These are phyloP conservation scores for Actenoides lindsayi DNA, from an alignment of 2,113 vertebrate genomes.

Conservation along the genomic window DNA sequence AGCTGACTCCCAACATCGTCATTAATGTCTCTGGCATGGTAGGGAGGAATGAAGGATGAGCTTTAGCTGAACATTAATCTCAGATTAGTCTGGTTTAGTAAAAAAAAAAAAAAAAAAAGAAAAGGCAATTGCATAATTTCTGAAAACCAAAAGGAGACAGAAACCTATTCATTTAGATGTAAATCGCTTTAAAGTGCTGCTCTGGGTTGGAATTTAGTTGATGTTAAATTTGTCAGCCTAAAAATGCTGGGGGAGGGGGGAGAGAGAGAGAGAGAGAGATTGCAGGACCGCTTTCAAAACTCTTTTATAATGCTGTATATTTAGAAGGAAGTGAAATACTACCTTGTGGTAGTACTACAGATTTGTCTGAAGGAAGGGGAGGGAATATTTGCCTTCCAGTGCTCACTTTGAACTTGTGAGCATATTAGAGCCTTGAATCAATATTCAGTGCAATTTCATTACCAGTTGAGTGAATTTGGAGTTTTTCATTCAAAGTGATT, in stretches of 20 bases:
- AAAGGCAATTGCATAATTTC: conserved; percentile 42
- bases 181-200: conserved; percentile 64
- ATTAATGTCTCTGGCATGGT: background rate
- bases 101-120: background rate
- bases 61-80: conserved; percentile 23
- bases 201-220: conserved; percentile 60
- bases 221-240: conserved; percentile 51
- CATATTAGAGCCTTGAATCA: conserved; percentile 76
- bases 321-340: conserved; percentile 56
- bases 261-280: background rate
- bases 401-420: conserved; percentile 77
- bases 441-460: conserved; percentile 74
- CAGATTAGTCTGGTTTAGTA: conserved; percentile 32
- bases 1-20: background rate
- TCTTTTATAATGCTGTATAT: conserved; percentile 60
- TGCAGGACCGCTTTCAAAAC: conserved; percentile 48
- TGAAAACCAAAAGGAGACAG: conserved; percentile 29
- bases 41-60: conserved; percentile 24
- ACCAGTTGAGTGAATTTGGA: conserved; percentile 60
- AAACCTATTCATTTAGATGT: conserved; percentile 33
- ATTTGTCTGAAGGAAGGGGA: conserved; percentile 56
- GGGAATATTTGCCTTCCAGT: conserved; percentile 59
- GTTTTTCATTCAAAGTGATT: conserved; percentile 73
- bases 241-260: conserved; percentile 10
- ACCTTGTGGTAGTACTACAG: conserved; percentile 46